Conservation (phyloP, 2,888 invertebrate genomes). For the Platycheirus albimanus region DNA sequence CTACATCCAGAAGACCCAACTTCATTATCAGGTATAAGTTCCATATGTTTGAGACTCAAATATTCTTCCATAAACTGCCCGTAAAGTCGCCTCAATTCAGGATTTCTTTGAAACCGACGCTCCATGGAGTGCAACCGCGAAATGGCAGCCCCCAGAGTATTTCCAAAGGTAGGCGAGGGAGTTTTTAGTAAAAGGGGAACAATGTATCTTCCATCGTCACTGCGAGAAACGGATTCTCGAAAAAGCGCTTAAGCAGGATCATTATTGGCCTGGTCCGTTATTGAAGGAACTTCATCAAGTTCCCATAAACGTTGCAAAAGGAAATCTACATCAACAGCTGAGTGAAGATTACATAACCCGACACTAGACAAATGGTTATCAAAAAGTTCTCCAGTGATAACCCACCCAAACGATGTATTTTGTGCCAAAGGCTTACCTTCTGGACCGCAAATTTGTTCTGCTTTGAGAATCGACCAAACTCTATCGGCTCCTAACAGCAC, state of each 20-base stretch:
- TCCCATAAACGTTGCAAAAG: conserved; percentile 47
- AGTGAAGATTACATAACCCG: conserved; percentile 4
- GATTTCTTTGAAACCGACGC: neutral
- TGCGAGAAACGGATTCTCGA: conserved; percentile 21
- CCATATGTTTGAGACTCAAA: conserved; percentile 14
- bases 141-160: neutral
- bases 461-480: conserved; percentile 52
- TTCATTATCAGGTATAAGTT: neutral
- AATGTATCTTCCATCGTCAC: conserved; percentile 15
- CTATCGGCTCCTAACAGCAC: conserved; percentile 57
- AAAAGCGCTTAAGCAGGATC: conserved; percentile 25
- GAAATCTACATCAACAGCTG: neutral
- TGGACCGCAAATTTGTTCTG: conserved; percentile 27
- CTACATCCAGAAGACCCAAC: neutral
- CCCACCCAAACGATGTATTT: conserved; percentile 62
- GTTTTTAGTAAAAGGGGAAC: conserved; percentile 11
- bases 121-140: conserved; percentile 19
- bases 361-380: conserved; percentile 4
- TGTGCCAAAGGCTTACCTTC: conserved; percentile 33
- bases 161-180: conserved; percentile 12
- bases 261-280: neutral
- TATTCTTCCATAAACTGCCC: conserved; percentile 24
- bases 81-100: too few species aligned
- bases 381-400: conserved; percentile 37
- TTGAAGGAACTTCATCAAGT: conserved; percentile 31